phyloP scores from a whole-genome alignment of 2,888 invertebrate species.

The Oscheius sp. region DNA sequence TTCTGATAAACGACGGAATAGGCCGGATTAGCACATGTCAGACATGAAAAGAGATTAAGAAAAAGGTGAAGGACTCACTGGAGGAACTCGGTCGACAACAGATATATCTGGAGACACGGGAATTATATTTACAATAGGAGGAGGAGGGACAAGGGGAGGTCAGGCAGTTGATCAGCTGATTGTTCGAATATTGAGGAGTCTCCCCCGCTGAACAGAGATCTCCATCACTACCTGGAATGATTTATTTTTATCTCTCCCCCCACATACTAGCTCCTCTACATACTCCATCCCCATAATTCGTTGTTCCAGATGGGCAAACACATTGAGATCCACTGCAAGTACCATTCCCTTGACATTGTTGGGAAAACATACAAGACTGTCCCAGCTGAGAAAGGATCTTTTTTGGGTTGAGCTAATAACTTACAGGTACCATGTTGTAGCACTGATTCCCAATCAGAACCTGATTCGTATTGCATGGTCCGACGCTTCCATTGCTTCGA shows the following conservation, averaged over 20 bases:
- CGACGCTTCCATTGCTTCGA: not conserved
- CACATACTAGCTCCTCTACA: conserved; percentile 23
- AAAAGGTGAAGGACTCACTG: too few relatives aligned
- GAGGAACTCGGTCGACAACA: not conserved
- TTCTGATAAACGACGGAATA: conserved; percentile 14
- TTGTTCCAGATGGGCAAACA: not conserved
- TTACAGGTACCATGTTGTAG: conserved; percentile 11
- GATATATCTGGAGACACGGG: not conserved
- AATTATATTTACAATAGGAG: conserved; percentile 10
- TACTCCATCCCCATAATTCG: conserved; percentile 19
- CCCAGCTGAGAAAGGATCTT: conserved; percentile 7
- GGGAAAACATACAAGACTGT: not conserved
- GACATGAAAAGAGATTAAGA: not conserved
- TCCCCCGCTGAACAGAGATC: conserved; percentile 13
- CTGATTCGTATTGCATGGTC: conserved; percentile 6
- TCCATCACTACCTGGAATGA: not conserved
- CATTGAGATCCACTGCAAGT: not conserved
- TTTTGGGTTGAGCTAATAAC: not conserved
- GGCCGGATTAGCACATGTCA: conserved; percentile 15
- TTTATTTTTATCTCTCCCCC: not conserved
- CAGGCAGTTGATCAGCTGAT: conserved; percentile 26
- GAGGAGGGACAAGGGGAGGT: conserved; percentile 7
- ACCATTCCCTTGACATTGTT: conserved; percentile 8
- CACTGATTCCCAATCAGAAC: conserved; percentile 22
- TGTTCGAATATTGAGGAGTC: conserved; percentile 18